Conservation (phyloP, 2,113 vertebrate genomes). For the Hepsetus odoe region DNA sequence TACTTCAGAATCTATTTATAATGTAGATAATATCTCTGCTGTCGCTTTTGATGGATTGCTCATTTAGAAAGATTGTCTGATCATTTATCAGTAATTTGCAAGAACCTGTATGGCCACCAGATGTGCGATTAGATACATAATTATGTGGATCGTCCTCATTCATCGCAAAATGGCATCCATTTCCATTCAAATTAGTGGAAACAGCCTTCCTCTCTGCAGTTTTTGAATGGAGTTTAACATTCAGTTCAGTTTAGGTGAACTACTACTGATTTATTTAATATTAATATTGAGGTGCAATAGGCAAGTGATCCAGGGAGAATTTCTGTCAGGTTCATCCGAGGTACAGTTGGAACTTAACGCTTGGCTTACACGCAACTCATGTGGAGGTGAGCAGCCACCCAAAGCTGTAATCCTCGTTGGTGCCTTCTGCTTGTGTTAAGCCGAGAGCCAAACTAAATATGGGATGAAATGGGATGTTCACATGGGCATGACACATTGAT, state of each 20-base stretch:
- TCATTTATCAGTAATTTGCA: constrained; percentile 56
- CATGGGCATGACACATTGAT: neutral
- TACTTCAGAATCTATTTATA: constrained; percentile 48
- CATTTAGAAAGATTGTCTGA: constrained; percentile 49
- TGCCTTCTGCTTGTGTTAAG: neutral
- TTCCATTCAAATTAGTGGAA: constrained; percentile 37
- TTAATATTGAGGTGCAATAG: constrained; percentile 33
- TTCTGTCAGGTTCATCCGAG: constrained; percentile 15
- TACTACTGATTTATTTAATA: neutral
- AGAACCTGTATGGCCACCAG: constrained; percentile 47
- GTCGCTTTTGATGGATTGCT: constrained; percentile 53
- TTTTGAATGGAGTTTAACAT: neutral
- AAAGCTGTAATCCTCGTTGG: constrained; percentile 21
- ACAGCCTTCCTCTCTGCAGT: constrained; percentile 34
- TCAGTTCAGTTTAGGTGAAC: neutral
- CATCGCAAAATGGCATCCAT: constrained; percentile 11
- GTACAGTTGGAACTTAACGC: constrained; percentile 15
- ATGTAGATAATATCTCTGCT: constrained; percentile 50
- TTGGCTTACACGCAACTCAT: constrained; percentile 16
- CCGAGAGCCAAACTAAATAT: constrained; percentile 1
- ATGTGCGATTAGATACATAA: constrained; percentile 54
- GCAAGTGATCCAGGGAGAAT: neutral
- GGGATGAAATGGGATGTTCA: neutral
- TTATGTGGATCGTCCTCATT: constrained; percentile 41
- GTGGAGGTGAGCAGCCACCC: neutral